These are phyloP conservation scores for Ischnura elegans DNA, from an alignment of 2,888 invertebrate species.

Conservation along the genomic window DNA sequence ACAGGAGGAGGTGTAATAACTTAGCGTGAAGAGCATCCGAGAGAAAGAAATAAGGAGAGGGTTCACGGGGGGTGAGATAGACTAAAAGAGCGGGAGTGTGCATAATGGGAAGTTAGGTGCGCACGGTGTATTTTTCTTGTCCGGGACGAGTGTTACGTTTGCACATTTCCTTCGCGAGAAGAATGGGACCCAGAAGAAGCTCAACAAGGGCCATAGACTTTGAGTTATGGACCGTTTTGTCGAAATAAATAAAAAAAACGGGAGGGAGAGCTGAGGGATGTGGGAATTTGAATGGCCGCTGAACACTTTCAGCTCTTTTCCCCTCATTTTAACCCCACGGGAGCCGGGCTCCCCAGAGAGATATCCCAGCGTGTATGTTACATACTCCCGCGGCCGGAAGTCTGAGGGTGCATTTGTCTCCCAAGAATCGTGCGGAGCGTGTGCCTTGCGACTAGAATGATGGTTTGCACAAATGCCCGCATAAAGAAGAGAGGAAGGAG, in stretches of 20 bases:
- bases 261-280: not conserved
- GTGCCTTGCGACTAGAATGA: not conserved
- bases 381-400: not conserved
- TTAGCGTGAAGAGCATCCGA: not conserved
- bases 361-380: not conserved
- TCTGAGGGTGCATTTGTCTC: conserved; percentile 18
- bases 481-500: not conserved
- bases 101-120: not conserved
- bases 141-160: not conserved
- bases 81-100: not conserved
- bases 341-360: not conserved
- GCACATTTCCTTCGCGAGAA: conserved; percentile 7
- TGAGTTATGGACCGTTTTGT: conserved; percentile 31
- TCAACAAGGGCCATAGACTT: conserved; percentile 31
- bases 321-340: not conserved
- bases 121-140: not conserved
- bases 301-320: not conserved
- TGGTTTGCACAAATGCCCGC: not conserved
- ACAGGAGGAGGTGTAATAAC: not conserved
- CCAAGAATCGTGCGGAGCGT: conserved; percentile 12
- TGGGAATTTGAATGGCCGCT: conserved; percentile 23
- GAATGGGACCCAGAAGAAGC: conserved; percentile 20
- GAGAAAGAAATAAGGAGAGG: not conserved
- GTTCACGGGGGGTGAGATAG: not conserved
- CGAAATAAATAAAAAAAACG: not conserved